phyloP scores from a whole-genome alignment of 2,113 vertebrate species.

The Oncorhynchus keta region DNA sequence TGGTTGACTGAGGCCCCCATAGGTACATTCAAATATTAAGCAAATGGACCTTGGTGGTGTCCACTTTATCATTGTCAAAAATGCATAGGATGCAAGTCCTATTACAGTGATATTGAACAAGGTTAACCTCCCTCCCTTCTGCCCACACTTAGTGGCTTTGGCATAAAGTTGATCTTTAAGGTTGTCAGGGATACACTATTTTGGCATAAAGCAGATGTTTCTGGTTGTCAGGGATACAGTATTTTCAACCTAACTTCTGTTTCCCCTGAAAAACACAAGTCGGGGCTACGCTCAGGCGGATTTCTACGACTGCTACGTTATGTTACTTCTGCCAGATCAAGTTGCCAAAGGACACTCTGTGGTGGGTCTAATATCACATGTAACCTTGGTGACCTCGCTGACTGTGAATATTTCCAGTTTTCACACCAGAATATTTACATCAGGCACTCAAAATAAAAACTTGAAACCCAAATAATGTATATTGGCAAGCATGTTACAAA shows the following conservation, averaged over 20 bases:
- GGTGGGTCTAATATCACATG: slow-evolving; percentile 18
- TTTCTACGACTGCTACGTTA: no score
- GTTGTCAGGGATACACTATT: no score
- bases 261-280: no score
- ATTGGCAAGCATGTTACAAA: no score
- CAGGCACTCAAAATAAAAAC: no score
- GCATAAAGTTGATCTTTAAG: slow-evolving; percentile 8
- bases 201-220: no score
- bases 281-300: no score
- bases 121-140: slow-evolving; percentile 38
- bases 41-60: not conserved
- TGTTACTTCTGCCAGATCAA: slow-evolving; percentile 34
- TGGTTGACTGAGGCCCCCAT: not conserved
- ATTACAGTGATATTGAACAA: slow-evolving; percentile 38
- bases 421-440: not conserved
- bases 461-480: no score
- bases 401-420: not conserved
- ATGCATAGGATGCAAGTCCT: slow-evolving; percentile 37
- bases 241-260: no score
- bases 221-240: no score
- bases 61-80: slow-evolving; percentile 43
- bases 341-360: slow-evolving; percentile 41
- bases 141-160: slow-evolving; percentile 15
- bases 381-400: not conserved
- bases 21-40: not conserved